Evolutionary conservation across 2,888 invertebrate species (phyloP), one percentile per base, ranked within the genome.

Genomic region (Glaucopsyche alexis): DNA sequence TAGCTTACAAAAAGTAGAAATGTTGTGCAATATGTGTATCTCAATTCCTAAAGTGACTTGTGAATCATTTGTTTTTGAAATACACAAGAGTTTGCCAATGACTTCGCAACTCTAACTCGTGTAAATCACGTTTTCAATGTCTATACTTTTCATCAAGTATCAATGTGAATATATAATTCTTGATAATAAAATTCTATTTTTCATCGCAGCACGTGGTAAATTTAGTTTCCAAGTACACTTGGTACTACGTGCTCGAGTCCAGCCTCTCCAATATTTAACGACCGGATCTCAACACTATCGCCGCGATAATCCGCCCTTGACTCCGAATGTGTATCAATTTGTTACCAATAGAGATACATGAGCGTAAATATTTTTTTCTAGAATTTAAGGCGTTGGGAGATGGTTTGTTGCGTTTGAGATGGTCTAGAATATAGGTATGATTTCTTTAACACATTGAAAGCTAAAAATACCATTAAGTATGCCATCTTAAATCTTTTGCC

Each of bases 251-350:
- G 69, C 47, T 49, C 47, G 69, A 69, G 69, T 69, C 47, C 13
- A 69, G 45, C 69, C 69, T 69, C 69, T 69, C 29, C 69, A 47
- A 67, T 69, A 49, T 69, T 49, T 49, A 69, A 69, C 49, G 69
- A 42, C n/a, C 42, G 42, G 66, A 66, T 42, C 49, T 47, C 69
- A 49, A 69, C 69, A 69, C 47, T 69, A 69, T 69, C 47, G 19
- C 29, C 13, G 49, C 16, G 69, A 69, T 69, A 69, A 69, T 69
- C 69, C 49, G 69, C 69, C 19, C 69, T 69, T 69, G 69, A 69
- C 49, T 69, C 69, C 45, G 19, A 67, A 67, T 67, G 19, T 67
- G 45, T 67, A 69, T 69, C 69, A 69, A 14, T 69, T 69, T 69
- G 49, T 49, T 60, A 29, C 60, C 19, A 60, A 3, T 38, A 7